These are phyloP conservation scores for Neotragus moschatus DNA, from an alignment of 2,113 vertebrate species.

Conservation along the genomic window DNA sequence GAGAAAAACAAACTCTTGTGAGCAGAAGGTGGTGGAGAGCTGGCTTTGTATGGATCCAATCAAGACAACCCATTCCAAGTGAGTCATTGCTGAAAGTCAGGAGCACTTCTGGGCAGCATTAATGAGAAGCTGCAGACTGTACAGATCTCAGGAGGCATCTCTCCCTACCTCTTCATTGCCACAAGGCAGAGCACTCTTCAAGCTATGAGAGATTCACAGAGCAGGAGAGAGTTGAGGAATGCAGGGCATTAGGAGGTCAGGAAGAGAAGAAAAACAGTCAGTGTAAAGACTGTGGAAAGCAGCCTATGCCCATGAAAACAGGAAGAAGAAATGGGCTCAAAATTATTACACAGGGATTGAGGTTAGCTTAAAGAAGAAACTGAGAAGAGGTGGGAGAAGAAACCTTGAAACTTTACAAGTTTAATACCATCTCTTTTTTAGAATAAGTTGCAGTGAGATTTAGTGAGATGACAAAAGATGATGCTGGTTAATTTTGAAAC, in stretches of 20 bases:
- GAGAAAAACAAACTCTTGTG: not conserved
- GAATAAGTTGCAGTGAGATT: not conserved
- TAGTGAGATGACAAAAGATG: not conserved
- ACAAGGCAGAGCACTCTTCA: not conserved
- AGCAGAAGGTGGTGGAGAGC: not conserved
- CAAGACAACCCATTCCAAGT: not conserved
- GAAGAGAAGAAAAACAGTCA: not conserved
- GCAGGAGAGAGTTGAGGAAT: not conserved
- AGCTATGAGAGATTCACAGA: not conserved
- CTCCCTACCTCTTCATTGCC: not conserved
- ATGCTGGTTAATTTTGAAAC: not conserved
- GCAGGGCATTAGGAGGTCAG: not conserved
- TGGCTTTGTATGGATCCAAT: not conserved
- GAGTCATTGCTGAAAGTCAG: not conserved
- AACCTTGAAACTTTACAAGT: not conserved
- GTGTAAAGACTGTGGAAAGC: not conserved
- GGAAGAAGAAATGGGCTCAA: not conserved
- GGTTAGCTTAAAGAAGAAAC: not conserved
- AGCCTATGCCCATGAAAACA: not conserved
- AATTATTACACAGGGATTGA: not conserved
- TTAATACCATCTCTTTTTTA: not conserved
- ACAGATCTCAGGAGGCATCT: not conserved
- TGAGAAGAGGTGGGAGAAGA: not conserved
- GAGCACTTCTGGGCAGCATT: not conserved
- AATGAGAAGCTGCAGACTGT: not conserved